A percentile compares a stretch with the other conserved stretches of the same genome.
These are phyloP conservation scores for Coenonympha arcania DNA, from an alignment of 2,888 invertebrate genomes.

Conservation along the genomic window DNA sequence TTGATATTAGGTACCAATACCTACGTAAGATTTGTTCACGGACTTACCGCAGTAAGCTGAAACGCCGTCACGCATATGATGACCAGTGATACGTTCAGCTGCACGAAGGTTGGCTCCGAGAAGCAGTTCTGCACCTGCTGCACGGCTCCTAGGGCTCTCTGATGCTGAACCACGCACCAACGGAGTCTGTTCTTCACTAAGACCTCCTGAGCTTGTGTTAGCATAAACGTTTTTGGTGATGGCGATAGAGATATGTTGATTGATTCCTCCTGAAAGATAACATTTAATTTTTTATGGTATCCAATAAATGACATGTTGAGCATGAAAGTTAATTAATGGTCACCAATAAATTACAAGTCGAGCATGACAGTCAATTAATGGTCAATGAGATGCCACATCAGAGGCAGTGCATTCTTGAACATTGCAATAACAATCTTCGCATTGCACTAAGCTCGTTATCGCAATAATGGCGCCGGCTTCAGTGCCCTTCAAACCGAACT, in stretches of 20 bases:
- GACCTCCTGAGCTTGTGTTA: constrained; percentile 39
- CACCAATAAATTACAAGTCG: too few relatives aligned
- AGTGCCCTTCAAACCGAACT: too few relatives aligned
- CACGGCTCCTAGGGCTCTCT: constrained; percentile 43
- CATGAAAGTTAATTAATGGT: too few relatives aligned
- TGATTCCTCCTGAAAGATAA: not conserved
- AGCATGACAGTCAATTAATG: too few relatives aligned
- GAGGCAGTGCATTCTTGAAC: too few relatives aligned
- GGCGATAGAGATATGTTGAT: not conserved
- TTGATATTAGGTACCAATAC: too few relatives aligned
- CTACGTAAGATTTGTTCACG: too few relatives aligned
- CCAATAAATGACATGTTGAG: not conserved
- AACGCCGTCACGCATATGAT: constrained; percentile 73
- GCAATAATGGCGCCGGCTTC: too few relatives aligned
- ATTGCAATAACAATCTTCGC: too few relatives aligned
- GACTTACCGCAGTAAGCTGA: constrained; percentile 64
- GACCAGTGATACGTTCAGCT: constrained; percentile 66
- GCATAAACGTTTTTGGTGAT: not conserved
- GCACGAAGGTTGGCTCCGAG: constrained; percentile 62
- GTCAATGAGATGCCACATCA: too few relatives aligned
- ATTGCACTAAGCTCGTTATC: too few relatives aligned
- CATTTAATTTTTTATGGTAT: not conserved
- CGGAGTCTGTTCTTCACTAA: constrained; percentile 37
- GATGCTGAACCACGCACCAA: constrained; percentile 46
- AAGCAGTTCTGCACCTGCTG: constrained; percentile 55